These are phyloP conservation scores for Schlechtendalia chinensis DNA, from an alignment of 1,140 invertebrate genomes.

Conservation along the genomic window DNA sequence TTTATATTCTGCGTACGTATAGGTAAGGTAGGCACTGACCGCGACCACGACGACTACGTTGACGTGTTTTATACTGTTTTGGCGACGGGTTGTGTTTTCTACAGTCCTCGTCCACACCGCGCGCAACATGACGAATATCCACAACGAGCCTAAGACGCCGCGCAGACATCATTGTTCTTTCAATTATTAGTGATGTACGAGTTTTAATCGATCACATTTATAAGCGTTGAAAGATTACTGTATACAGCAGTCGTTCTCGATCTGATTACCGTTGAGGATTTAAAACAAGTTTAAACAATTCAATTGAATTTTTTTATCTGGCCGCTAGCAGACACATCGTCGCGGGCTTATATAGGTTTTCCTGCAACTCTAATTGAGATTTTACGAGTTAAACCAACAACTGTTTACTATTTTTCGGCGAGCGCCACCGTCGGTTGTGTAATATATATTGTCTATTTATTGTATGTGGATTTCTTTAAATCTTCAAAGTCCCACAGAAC, in stretches of 20 bases:
- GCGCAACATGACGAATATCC: too few relatives aligned
- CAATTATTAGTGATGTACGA: too few relatives aligned
- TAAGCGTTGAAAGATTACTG: background rate
- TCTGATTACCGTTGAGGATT: background rate
- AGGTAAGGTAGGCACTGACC: too few relatives aligned
- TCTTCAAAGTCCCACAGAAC: background rate
- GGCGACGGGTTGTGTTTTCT: too few relatives aligned
- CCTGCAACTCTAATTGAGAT: background rate
- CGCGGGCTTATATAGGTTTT: background rate
- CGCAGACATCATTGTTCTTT: too few relatives aligned
- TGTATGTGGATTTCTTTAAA: background rate
- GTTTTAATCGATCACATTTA: too few relatives aligned
- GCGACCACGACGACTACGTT: too few relatives aligned
- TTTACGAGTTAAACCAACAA: background rate
- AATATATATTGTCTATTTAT: background rate
- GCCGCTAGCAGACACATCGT: slow-evolving; percentile 18
- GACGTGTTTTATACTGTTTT: too few relatives aligned
- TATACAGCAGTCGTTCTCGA: background rate
- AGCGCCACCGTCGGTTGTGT: background rate
- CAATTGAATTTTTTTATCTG: slow-evolving; percentile 25
- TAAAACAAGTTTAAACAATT: slow-evolving; percentile 2
- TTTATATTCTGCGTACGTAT: too few relatives aligned
- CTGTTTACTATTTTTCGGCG: background rate
- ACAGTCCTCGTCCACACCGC: too few relatives aligned
- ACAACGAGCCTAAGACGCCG: too few relatives aligned